Evolutionary conservation across 2,888 invertebrate genomes (phyloP), one percentile per base, ranked within the genome.

Genomic region (Parascotia fuliginaria): DNA sequence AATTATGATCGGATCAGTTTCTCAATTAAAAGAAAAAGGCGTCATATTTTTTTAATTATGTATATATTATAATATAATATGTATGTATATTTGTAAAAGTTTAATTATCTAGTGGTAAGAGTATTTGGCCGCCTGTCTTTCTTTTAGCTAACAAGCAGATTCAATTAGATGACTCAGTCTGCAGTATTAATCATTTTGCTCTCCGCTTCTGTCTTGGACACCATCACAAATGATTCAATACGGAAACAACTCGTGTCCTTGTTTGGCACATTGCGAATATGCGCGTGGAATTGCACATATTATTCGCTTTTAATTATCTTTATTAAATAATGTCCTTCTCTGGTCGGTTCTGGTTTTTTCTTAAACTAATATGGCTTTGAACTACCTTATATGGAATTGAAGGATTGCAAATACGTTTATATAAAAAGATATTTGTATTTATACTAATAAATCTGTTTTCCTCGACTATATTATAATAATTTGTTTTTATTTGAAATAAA

Each of bases 231-330:
- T 89, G 88, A 89, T 78, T 88, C 89, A 91, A 91, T 83, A 71
- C 89, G 91, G 91, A 91, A 91, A 85, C 80, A 73, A 68, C 68
- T 70, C 52, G 65, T 79, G 88, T 87, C 90, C 91, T 90, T 90
- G 89, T 89, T 87, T 77, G 89, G 87, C 66, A 67, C 83, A 85
- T 85, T 83, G 81, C 84, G 78, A 85, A 87, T 85, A 81, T 86
- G 83, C 82, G 74, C 79, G 60, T 76, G 74, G 84, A 83, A 86
- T 87, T 79, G 76, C 75, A 75, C 72, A 83, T 79, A 85, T 82
- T 83, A 84, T 81, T 81, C 77, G 71, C 74, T 70, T 72, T 77
- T 83, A 83, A 89, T 87, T 87, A 87, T 79, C 81, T 79, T 84
- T 85, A 87, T 83, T 83, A 77, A 84, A 80, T 78, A 81, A 83